phyloP scores from a whole-genome alignment of 2,888 invertebrate genomes.

The Scaptomyza flava region DNA sequence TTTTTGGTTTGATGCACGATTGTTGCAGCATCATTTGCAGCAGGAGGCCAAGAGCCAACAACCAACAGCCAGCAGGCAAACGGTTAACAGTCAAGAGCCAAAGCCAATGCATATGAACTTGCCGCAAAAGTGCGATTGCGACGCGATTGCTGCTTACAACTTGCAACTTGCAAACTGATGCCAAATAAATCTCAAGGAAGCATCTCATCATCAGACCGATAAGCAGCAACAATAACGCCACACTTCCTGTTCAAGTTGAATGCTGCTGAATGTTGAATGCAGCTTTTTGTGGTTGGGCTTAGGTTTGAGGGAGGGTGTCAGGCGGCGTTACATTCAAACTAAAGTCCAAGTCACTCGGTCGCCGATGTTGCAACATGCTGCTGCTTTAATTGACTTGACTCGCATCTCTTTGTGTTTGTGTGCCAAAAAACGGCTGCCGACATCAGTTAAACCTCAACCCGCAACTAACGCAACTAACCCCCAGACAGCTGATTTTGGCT shows the following conservation, averaged over 20 bases:
- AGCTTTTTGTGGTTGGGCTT: conserved; percentile 18
- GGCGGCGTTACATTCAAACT: conserved; percentile 26
- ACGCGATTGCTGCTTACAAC: conserved; percentile 5
- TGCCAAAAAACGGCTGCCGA: conserved; percentile 52
- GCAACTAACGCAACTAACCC: conserved; percentile 2
- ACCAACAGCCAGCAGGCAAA: conserved; percentile 11
- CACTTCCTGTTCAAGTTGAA: conserved; percentile 76
- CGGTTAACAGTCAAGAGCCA: conserved; percentile 48
- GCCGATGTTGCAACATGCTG: conserved; percentile 71
- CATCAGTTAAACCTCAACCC: conserved; percentile 23
- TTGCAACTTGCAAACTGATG: conserved; percentile 45
- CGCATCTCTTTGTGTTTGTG: conserved; percentile 63
- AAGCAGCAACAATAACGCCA: conserved; percentile 74
- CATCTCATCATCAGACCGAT: conserved; percentile 66
- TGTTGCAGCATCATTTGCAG: conserved; percentile 39
- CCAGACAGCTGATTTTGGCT: conserved; percentile 30
- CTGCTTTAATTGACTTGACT: conserved; percentile 71
- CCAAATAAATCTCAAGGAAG: conserved; percentile 83
- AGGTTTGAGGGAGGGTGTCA: not conserved
- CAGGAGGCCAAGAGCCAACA: conserved; percentile 60
- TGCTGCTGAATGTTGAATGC: conserved; percentile 50
- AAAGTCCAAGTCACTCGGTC: conserved; percentile 78
- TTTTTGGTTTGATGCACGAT: conserved; percentile 41
- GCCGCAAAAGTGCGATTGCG: conserved; percentile 28
- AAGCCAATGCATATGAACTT: conserved; percentile 68